Conservation (phyloP, 2,888 invertebrate genomes). For the Thymelicus lineola region DNA sequence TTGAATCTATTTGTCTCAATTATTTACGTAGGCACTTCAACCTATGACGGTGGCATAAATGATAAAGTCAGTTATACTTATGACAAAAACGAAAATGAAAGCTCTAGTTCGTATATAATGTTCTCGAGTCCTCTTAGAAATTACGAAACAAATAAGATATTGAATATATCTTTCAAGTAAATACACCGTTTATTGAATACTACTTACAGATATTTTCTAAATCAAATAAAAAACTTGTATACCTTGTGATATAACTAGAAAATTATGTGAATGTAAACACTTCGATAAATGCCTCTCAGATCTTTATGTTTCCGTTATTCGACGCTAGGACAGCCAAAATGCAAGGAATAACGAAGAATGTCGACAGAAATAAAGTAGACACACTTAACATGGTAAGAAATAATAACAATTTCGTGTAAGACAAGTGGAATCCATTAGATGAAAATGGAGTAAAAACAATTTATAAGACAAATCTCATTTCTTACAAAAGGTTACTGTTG, state of each 20-base stretch:
- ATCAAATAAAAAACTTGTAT: no score
- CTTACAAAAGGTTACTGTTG: background rate
- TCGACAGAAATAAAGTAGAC: background rate
- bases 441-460: background rate
- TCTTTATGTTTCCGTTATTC: no score
- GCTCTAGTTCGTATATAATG: no score
- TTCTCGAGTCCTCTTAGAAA: no score
- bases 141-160: no score
- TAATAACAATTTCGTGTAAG: conserved; percentile 1
- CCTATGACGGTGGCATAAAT: background rate
- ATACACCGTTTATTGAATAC: no score
- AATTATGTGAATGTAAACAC: no score
- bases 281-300: no score
- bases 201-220: no score
- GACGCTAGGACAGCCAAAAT: background rate
- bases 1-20: conserved; percentile 4
- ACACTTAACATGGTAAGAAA: background rate
- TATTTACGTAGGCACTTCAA: background rate
- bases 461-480: background rate
- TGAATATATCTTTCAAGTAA: no score
- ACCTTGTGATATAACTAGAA: no score
- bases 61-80: background rate
- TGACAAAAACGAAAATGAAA: background rate
- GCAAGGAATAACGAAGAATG: background rate
- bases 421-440: background rate